These are phyloP conservation scores for Taphrorychus bicolor DNA, from an alignment of 2,888 invertebrate species.

Conservation along the genomic window DNA sequence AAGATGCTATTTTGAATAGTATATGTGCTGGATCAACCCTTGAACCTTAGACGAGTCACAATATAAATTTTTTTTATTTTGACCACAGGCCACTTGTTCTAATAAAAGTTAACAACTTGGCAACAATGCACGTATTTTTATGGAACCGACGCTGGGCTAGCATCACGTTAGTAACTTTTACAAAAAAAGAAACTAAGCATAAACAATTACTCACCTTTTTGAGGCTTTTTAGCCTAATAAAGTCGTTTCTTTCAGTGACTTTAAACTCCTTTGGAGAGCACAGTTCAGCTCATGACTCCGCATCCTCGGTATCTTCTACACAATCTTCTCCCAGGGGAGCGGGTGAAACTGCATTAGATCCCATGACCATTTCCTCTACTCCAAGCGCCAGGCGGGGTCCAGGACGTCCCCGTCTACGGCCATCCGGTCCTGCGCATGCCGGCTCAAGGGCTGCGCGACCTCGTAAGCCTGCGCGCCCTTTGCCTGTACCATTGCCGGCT, in stretches of 20 bases:
- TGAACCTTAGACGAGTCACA: too few relatives aligned
- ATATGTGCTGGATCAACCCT: too few relatives aligned
- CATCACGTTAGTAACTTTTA: too few relatives aligned
- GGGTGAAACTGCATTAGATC: conserved; percentile 41
- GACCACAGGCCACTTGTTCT: too few relatives aligned
- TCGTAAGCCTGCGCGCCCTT: conserved; percentile 63
- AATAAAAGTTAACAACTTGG: too few relatives aligned
- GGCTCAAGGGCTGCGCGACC: conserved; percentile 67
- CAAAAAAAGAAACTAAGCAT: neutral
- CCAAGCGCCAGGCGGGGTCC: conserved; percentile 67
- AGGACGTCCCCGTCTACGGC: conserved; percentile 72
- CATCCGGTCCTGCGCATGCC: conserved; percentile 70
- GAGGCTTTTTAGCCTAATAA: neutral
- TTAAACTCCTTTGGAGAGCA: conserved; percentile 15
- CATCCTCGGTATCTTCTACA: conserved; percentile 39
- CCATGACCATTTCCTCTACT: conserved; percentile 21
- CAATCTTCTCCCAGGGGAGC: conserved; percentile 44
- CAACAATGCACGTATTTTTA: too few relatives aligned
- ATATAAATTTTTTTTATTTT: too few relatives aligned
- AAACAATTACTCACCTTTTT: neutral
- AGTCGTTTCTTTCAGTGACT: neutral
- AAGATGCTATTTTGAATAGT: too few relatives aligned
- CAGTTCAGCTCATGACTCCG: conserved; percentile 6
- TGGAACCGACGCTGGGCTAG: too few relatives aligned
- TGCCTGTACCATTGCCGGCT: conserved; percentile 58